Percentiles rank a stretch among this genome's conserved stretches.
Evolutionary conservation across 2,888 invertebrate genomes (phyloP).

Genomic region (Cordilura impudica): DNA sequence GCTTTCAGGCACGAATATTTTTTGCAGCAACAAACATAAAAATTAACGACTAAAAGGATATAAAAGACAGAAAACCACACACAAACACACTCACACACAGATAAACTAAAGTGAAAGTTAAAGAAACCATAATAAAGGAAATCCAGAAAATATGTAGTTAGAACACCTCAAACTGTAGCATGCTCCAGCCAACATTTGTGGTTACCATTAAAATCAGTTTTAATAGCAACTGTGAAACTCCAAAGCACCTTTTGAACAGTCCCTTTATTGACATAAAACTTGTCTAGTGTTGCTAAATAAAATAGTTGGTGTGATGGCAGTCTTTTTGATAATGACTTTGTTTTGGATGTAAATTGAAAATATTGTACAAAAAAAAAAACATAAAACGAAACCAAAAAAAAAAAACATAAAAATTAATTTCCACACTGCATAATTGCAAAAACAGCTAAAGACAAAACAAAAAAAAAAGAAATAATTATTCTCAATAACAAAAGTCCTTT

Average conservation of each 20-base stretch:
- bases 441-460: not conserved
- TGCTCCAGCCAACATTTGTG: constrained; percentile 56
- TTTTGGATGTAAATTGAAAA: constrained; percentile 44
- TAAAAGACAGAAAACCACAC: constrained; percentile 70
- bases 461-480: no score
- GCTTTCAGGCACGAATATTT: constrained; percentile 69
- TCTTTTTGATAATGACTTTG: constrained; percentile 21
- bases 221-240: constrained; percentile 64
- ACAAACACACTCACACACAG: not conserved
- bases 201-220: constrained; percentile 74
- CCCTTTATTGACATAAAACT: not conserved
- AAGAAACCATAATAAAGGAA: not conserved
- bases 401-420: constrained; percentile 31
- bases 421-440: constrained; percentile 27
- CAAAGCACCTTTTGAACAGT: constrained; percentile 53
- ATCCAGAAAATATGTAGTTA: constrained; percentile 23
- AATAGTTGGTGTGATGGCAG: not conserved
- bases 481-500: not conserved
- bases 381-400: constrained; percentile 6
- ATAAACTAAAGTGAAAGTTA: constrained; percentile 45
- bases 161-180: constrained; percentile 28
- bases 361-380: not conserved
- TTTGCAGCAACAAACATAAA: constrained; percentile 73
- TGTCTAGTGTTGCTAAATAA: constrained; percentile 10
- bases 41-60: constrained; percentile 74